Percentiles rank a stretch among this genome's conserved stretches.
Conservation (phyloP, 2,113 vertebrate species). For the Myotis brandtii region DNA sequence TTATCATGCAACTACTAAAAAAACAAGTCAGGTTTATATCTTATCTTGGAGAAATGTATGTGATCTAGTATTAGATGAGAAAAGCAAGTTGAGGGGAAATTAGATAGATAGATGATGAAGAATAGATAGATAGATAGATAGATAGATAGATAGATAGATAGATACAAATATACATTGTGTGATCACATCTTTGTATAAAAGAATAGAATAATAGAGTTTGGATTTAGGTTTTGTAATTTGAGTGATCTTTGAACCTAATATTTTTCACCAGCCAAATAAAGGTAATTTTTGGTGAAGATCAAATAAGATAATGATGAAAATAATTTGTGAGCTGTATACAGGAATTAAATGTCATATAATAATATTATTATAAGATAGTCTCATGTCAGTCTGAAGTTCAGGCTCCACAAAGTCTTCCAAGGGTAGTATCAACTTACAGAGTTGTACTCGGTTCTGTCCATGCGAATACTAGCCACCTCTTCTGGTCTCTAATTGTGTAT, state of each 20-base stretch:
- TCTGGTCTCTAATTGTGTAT: neutral
- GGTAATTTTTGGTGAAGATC: neutral
- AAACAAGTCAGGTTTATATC: neutral
- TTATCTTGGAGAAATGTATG: neutral
- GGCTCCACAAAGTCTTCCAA: neutral
- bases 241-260: conserved; percentile 4
- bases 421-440: neutral
- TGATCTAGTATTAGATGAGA: neutral
- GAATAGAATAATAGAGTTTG: neutral
- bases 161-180: neutral
- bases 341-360: neutral
- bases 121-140: neutral
- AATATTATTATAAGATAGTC: conserved; percentile 37
- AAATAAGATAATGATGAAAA: conserved; percentile 50
- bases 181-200: conserved; percentile 11
- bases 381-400: neutral
- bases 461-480: neutral
- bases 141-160: neutral
- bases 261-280: conserved; percentile 42
- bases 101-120: neutral
- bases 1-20: neutral
- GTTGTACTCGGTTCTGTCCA: neutral
- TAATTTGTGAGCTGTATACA: neutral
- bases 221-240: conserved; percentile 13
- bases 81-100: neutral